Conservation (phyloP, 2,797 vertebrate genomes). For the Silurus aristotelis region DNA sequence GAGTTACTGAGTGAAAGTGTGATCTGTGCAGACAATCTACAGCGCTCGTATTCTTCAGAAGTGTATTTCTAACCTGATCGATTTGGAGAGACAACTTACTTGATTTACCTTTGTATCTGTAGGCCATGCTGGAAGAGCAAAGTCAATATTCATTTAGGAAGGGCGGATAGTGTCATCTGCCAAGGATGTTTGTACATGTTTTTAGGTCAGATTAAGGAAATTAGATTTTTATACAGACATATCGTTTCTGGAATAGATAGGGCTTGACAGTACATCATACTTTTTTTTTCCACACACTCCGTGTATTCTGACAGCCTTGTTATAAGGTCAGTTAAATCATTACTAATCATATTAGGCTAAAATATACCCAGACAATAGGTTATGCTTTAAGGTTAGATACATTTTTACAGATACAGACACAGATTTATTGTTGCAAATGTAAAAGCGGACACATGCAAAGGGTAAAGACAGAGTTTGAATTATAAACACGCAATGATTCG, state of each 20-base stretch:
- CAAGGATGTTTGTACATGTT: conserved; percentile 1
- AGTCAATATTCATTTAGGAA: conserved; percentile 18
- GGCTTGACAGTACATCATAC: neutral
- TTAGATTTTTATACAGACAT: neutral
- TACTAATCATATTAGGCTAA: neutral
- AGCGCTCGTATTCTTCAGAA: neutral
- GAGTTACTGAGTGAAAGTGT: neutral
- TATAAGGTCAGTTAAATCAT: neutral
- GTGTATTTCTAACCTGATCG: conserved; percentile 2
- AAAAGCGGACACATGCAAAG: neutral
- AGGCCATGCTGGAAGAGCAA: conserved; percentile 25
- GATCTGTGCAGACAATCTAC: neutral
- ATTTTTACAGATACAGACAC: neutral
- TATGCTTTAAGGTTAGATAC: neutral
- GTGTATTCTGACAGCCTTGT: neutral
- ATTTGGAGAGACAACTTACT: conserved; percentile 20
- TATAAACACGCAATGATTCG: neutral
- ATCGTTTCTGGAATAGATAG: conserved; percentile 1
- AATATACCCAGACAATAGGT: neutral
- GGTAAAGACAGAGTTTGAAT: neutral
- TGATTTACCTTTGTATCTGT: conserved; percentile 9
- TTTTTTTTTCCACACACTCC: neutral
- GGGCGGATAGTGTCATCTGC: conserved; percentile 10
- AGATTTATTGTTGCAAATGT: neutral
- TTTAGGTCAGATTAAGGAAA: conserved; percentile 9